Conservation (phyloP, 2,113 vertebrate species). For the Leptodactylus fuscus region DNA sequence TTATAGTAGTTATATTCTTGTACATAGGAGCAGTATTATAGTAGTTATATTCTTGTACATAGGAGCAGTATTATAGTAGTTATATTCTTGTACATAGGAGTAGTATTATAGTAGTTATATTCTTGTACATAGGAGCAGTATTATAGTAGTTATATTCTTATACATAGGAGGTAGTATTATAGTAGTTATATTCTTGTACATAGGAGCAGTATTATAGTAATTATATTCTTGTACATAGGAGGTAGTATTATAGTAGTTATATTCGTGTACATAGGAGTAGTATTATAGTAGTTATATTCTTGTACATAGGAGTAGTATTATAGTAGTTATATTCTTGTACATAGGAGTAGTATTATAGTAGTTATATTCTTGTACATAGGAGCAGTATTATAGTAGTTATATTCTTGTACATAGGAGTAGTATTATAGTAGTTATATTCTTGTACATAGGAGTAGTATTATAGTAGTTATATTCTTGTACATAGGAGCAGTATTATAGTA, state of each 20-base stretch:
- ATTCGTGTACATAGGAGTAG: background rate
- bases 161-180: background rate
- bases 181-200: conserved; percentile 12
- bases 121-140: background rate
- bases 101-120: conserved; percentile 21
- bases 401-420: no score
- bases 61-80: conserved; percentile 5
- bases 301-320: background rate
- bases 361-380: background rate
- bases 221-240: conserved; percentile 8
- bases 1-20: conserved; percentile 17
- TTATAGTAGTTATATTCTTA: conserved; percentile 4
- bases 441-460: no score
- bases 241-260: conserved; percentile 14
- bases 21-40: background rate
- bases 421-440: no score
- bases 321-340: background rate
- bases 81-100: background rate
- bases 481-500: no score
- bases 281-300: conserved; percentile 15
- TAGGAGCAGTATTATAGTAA: conserved; percentile 7
- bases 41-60: conserved; percentile 8
- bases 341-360: background rate
- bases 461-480: no score
- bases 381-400: no score